Percentiles rank a stretch among this genome's conserved stretches.
These are phyloP conservation scores for Tauraco hartlaubi DNA, from an alignment of 2,797 vertebrate genomes.

Conservation along the genomic window DNA sequence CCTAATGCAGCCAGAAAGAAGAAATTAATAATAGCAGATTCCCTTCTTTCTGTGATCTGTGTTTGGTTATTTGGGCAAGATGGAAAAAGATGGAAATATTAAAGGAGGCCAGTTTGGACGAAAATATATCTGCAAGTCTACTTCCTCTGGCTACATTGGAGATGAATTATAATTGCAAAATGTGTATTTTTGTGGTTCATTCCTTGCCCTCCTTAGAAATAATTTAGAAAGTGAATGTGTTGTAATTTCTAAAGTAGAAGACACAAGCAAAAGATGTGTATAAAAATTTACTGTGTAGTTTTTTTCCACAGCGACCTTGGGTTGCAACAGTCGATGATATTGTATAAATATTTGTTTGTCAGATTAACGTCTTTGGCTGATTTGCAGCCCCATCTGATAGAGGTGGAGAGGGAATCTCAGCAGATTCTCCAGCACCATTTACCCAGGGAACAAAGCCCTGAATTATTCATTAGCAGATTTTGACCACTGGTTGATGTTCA, in stretches of 20 bases:
- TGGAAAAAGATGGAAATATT: conserved; percentile 2
- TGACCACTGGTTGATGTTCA: not conserved
- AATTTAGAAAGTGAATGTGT: not conserved
- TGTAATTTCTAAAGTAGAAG: not conserved
- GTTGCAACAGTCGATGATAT: not conserved
- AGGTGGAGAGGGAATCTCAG: not conserved
- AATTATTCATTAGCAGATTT: not conserved
- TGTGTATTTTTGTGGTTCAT: conserved; percentile 2
- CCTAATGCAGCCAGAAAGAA: not conserved
- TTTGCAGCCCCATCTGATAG: not conserved
- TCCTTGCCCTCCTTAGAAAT: not conserved
- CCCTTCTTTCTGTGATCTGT: not conserved
- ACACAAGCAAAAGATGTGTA: not conserved
- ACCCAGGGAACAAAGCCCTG: not conserved
- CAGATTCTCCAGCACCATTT: not conserved
- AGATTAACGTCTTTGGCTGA: not conserved
- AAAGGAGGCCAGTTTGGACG: not conserved
- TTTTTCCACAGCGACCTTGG: not conserved
- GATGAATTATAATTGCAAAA: not conserved
- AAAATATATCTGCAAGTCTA: conserved; percentile 13
- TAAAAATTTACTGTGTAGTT: not conserved
- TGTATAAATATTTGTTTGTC: conserved; percentile 50
- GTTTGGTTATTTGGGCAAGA: not conserved
- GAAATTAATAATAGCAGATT: not conserved
- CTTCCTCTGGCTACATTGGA: not conserved